Evolutionary conservation across 1,140 invertebrate species (phyloP).

Genomic region (Gyrodactylus salaris): DNA sequence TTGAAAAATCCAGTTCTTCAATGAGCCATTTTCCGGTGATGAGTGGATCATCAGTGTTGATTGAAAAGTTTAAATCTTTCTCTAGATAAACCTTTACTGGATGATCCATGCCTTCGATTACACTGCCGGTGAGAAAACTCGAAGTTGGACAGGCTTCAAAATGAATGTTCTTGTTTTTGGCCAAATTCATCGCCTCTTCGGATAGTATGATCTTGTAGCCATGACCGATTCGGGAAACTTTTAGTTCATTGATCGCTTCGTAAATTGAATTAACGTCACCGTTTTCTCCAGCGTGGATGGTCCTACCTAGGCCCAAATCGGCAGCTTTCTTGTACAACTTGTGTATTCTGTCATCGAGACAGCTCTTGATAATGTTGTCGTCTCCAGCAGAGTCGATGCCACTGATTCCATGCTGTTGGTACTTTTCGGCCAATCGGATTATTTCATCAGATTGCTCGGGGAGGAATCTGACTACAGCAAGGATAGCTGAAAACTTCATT

Average conservation of each 20-base stretch:
- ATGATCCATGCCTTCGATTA: conserved; percentile 15
- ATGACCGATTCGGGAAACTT: background rate
- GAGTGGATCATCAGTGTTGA: conserved; percentile 29
- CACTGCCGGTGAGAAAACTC: conserved; percentile 25
- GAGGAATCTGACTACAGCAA: background rate
- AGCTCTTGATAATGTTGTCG: background rate
- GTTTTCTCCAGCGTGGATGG: conserved; percentile 1
- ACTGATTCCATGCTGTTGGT: background rate
- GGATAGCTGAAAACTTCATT: background rate
- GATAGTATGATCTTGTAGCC: background rate
- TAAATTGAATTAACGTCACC: background rate
- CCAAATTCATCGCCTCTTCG: no score
- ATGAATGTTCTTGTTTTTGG: background rate
- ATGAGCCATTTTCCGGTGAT: conserved; percentile 22
- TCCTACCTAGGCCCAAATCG: background rate
- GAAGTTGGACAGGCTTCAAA: conserved; percentile 24
- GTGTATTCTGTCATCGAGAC: background rate
- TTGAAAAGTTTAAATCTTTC: conserved; percentile 27
- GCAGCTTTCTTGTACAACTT: background rate
- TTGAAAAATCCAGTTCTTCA: conserved; percentile 23
- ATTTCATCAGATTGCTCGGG: background rate
- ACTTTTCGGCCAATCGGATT: background rate
- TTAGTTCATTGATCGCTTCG: background rate
- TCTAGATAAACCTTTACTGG: conserved; percentile 23
- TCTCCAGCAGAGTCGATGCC: background rate